These are phyloP conservation scores for Philaenus spumarius DNA, from an alignment of 1,140 invertebrate species.

Conservation along the genomic window DNA sequence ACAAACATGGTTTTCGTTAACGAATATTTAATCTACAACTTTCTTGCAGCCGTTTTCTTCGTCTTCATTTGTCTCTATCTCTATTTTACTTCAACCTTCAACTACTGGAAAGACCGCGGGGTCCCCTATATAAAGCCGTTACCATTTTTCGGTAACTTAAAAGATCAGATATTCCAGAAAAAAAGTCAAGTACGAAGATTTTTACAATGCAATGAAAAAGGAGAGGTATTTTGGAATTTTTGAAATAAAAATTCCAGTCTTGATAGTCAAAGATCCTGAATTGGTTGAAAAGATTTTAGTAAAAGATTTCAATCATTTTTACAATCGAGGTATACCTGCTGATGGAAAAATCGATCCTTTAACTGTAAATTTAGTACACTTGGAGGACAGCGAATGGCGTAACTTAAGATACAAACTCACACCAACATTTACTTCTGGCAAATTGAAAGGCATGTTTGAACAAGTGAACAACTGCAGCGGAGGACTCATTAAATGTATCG, in stretches of 20 bases:
- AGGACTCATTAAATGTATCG: conserved; percentile 37
- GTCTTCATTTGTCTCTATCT: conserved; percentile 25
- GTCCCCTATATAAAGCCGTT: conserved; percentile 36
- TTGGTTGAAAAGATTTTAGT: conserved; percentile 53
- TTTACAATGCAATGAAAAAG: conserved; percentile 19
- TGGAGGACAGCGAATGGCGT: conserved; percentile 46
- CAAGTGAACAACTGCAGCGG: conserved; percentile 39
- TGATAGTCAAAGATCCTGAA: conserved; percentile 48
- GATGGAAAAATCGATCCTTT: conserved; percentile 43
- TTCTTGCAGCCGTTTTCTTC: neutral
- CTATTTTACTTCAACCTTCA: conserved; percentile 32
- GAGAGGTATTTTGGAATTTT: conserved; percentile 35
- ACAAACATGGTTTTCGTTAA: too few species aligned
- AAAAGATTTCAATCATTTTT: conserved; percentile 49
- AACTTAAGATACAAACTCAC: conserved; percentile 47
- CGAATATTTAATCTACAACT: too few species aligned
- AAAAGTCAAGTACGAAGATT: conserved; percentile 14
- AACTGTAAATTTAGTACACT: conserved; percentile 35
- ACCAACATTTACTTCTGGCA: conserved; percentile 50
- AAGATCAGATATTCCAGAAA: conserved; percentile 36
- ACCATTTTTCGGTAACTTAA: conserved; percentile 44
- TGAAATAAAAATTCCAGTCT: conserved; percentile 40
- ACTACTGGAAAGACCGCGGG: conserved; percentile 36
- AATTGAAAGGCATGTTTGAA: conserved; percentile 50
- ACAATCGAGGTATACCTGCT: conserved; percentile 41